Evolutionary conservation across 2,797 vertebrate genomes (phyloP).

Genomic region (Schizopygopsis pylzovi): DNA sequence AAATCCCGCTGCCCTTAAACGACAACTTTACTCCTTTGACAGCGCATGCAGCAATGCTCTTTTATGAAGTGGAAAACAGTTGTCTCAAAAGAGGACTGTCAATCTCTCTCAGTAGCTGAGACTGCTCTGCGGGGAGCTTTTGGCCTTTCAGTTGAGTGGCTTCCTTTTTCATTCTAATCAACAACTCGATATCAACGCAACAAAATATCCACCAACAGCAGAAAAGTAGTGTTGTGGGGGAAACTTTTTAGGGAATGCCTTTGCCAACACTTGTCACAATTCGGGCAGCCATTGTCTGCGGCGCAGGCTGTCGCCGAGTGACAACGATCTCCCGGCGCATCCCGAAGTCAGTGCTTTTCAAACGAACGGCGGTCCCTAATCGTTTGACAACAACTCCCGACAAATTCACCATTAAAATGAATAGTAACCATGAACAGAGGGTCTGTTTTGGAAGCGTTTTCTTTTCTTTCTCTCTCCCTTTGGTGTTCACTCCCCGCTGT

Average conservation of each 20-base stretch:
- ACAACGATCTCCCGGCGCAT: slow-evolving; percentile 77
- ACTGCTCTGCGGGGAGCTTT: slow-evolving; percentile 68
- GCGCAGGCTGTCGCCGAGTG: slow-evolving; percentile 78
- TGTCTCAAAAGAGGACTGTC: slow-evolving; percentile 79
- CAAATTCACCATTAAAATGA: slow-evolving; percentile 86
- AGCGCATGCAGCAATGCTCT: slow-evolving; percentile 63
- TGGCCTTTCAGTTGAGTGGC: slow-evolving; percentile 68
- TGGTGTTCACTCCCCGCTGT: slow-evolving; percentile 46
- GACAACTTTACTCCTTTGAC: slow-evolving; percentile 74
- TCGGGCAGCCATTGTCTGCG: slow-evolving; percentile 80
- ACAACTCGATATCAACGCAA: slow-evolving; percentile 79
- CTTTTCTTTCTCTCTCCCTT: slow-evolving; percentile 46
- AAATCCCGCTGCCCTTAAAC: slow-evolving; percentile 51
- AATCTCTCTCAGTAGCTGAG: slow-evolving; percentile 74
- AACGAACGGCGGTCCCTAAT: slow-evolving; percentile 81
- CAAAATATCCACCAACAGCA: slow-evolving; percentile 78
- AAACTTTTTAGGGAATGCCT: slow-evolving; percentile 72
- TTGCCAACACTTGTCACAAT: slow-evolving; percentile 81
- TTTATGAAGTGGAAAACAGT: slow-evolving; percentile 52
- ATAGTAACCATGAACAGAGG: slow-evolving; percentile 70
- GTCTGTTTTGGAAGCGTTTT: slow-evolving; percentile 71
- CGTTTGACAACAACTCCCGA: slow-evolving; percentile 78
- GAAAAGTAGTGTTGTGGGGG: slow-evolving; percentile 73
- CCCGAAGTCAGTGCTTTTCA: slow-evolving; percentile 80
- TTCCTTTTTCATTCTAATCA: slow-evolving; percentile 81